phyloP scores from a whole-genome alignment of 2,888 invertebrate species.

The Troides helena region DNA sequence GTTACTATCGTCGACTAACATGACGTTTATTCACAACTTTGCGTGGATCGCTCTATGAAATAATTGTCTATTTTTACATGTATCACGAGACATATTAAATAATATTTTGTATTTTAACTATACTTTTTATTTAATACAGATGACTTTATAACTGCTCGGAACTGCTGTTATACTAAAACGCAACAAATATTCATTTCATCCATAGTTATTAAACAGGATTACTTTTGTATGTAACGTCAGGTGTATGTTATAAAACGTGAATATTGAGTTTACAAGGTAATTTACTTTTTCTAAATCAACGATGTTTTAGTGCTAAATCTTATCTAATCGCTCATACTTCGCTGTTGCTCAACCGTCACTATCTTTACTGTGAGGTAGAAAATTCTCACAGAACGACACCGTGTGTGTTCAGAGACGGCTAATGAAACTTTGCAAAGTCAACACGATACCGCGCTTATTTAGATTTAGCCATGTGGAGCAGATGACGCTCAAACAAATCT shows the following conservation, averaged over 20 bases:
- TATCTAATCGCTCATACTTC: conserved; percentile 29
- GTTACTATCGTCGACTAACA: conserved; percentile 13
- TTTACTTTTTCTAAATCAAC: neutral
- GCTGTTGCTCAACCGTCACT: conserved; percentile 38
- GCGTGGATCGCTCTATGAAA: conserved; percentile 18
- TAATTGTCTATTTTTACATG: conserved; percentile 25
- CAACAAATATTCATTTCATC: neutral
- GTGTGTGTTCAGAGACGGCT: conserved; percentile 68
- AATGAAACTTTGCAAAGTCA: conserved; percentile 72
- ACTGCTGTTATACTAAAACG: neutral
- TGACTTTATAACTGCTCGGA: conserved; percentile 32
- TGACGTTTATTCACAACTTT: conserved; percentile 17
- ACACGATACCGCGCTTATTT: conserved; percentile 69
- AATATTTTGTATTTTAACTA: neutral
- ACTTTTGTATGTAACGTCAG: neutral
- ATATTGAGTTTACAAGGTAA: neutral
- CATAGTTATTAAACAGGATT: neutral
- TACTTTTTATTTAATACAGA: conserved; percentile 6
- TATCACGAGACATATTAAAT: neutral
- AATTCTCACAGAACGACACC: conserved; percentile 63
- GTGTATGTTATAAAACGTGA: neutral
- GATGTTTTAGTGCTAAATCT: conserved; percentile 14
- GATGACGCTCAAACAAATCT: conserved; percentile 78
- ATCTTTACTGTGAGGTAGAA: conserved; percentile 40
- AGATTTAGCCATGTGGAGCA: conserved; percentile 69